phyloP scores from a whole-genome alignment of 37 sponge, comb jelly and placozoan genomes.

The Tethya wilhelma region DNA sequence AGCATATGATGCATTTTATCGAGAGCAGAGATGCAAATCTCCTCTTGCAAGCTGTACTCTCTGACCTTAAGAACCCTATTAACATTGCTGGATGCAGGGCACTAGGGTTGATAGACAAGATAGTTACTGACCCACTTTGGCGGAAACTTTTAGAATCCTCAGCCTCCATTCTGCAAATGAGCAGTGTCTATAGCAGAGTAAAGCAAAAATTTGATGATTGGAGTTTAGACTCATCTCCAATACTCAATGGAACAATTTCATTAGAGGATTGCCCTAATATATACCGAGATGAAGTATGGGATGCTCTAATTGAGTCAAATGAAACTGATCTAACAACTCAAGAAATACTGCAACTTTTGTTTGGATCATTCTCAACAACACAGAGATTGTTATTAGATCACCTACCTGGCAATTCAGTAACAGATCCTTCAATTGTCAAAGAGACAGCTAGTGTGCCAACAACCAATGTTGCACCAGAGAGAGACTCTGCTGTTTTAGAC shows the following conservation, averaged over 20 bases:
- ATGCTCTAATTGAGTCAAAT: not conserved
- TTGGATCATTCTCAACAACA: conserved; percentile 31
- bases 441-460: conserved; percentile 38
- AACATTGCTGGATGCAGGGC: conserved; percentile 42
- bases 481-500: conserved; percentile 45
- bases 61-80: conserved; percentile 15
- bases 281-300: conserved; percentile 7
- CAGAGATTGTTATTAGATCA: conserved; percentile 30
- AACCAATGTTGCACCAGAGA: conserved; percentile 49
- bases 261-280: too few species aligned
- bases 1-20: conserved; percentile 28
- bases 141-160: conserved; percentile 11
- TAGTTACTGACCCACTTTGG: conserved; percentile 50
- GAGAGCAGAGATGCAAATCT: conserved; percentile 15
- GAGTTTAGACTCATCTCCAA: conserved; percentile 7
- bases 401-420: conserved; percentile 28
- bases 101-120: conserved; percentile 43
- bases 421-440: not conserved
- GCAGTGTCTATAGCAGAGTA: conserved; percentile 15
- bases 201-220: conserved; percentile 33
- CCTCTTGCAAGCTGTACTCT: conserved; percentile 23
- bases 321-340: not conserved
- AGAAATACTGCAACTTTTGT: too few species aligned
- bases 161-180: conserved; percentile 15
- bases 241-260: not conserved